Conservation (phyloP, 1,140 invertebrate genomes). For the Aphaenogaster rudis region DNA sequence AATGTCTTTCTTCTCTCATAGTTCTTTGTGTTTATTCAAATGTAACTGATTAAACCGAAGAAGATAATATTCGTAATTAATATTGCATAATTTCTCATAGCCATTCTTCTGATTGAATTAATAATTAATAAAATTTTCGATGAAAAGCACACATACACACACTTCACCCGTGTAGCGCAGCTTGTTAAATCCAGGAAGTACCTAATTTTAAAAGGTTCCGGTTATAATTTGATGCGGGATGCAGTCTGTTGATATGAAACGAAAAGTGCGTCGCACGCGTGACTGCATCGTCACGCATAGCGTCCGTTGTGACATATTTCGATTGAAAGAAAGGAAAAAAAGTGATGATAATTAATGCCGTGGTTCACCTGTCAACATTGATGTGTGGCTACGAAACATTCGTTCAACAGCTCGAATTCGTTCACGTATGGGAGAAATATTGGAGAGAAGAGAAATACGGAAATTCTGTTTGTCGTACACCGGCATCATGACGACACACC, state of each 20-base stretch:
- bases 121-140: slow-evolving; percentile 12
- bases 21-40: not conserved
- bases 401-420: slow-evolving; percentile 24
- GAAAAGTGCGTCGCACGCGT: slow-evolving; percentile 42
- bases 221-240: slow-evolving; percentile 44
- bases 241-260: slow-evolving; percentile 50
- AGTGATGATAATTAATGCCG: slow-evolving; percentile 42
- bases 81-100: not conserved
- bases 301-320: slow-evolving; percentile 48
- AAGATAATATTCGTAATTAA: not conserved
- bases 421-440: slow-evolving; percentile 35
- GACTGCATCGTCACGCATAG: slow-evolving; percentile 28
- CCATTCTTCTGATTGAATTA: not conserved
- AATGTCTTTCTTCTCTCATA: not conserved
- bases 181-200: slow-evolving; percentile 55
- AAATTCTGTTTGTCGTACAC: slow-evolving; percentile 36
- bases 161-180: not conserved
- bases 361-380: slow-evolving; percentile 41
- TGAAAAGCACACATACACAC: not conserved
- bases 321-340: slow-evolving; percentile 36
- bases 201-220: slow-evolving; percentile 50
- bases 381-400: slow-evolving; percentile 33
- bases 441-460: slow-evolving; percentile 25
- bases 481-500: slow-evolving; percentile 14
- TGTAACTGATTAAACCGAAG: not conserved